A percentile compares a stretch with the other conserved stretches of the same genome.
Conservation (phyloP, 2,113 vertebrate species). For the Sinocyclocheilus anshuiensis region DNA sequence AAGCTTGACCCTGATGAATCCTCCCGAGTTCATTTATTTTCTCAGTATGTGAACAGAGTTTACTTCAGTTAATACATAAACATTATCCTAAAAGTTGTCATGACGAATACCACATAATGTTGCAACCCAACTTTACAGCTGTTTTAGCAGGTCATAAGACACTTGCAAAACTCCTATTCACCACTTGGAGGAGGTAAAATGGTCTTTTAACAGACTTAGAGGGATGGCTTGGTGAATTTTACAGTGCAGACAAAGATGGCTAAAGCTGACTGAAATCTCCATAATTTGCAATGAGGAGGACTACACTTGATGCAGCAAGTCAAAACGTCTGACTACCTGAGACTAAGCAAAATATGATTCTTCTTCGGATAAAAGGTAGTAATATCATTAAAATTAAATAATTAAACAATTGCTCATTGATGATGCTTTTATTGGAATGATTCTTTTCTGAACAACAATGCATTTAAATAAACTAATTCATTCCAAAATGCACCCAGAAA, state of each 20-base stretch:
- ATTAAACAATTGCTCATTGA: slow-evolving; percentile 54
- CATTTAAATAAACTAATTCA: slow-evolving; percentile 63
- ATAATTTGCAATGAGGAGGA: neutral
- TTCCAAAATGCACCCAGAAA: slow-evolving; percentile 53
- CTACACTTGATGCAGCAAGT: too few relatives aligned
- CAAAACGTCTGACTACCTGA: neutral
- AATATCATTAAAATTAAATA: neutral
- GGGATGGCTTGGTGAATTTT: neutral
- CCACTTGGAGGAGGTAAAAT: neutral
- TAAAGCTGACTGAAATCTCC: neutral
- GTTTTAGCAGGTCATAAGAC: neutral
- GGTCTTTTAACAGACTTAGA: too few relatives aligned
- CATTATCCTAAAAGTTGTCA: too few relatives aligned
- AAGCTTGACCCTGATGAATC: neutral
- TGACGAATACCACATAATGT: too few relatives aligned
- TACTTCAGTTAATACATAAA: too few relatives aligned
- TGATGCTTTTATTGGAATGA: slow-evolving; percentile 74
- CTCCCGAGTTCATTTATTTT: neutral
- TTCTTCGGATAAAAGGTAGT: neutral
- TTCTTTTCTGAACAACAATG: slow-evolving; percentile 65
- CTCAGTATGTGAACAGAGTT: neutral
- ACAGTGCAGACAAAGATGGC: neutral
- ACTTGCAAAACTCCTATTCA: neutral
- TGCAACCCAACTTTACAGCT: neutral
- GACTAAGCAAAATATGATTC: too few relatives aligned